phyloP scores from a whole-genome alignment of 2,113 vertebrate genomes.

The Sisor rabdophorus region DNA sequence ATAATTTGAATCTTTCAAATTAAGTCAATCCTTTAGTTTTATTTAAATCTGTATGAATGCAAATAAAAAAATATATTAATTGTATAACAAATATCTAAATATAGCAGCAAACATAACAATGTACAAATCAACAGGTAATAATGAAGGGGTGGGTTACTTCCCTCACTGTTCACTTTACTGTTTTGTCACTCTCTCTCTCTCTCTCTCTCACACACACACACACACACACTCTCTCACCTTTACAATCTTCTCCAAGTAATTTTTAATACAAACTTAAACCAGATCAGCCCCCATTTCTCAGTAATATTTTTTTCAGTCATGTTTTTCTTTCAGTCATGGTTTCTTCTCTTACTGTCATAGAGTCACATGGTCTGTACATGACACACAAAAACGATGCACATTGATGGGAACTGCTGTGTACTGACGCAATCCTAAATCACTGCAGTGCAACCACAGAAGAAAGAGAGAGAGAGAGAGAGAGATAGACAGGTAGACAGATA shows the following conservation, averaged over 20 bases:
- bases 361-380: slow-evolving; percentile 6
- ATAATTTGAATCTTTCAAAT: too few species aligned
- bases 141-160: too few species aligned
- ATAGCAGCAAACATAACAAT: too few species aligned
- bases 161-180: background rate
- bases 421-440: slow-evolving; percentile 11
- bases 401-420: background rate
- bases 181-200: background rate
- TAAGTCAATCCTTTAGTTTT: too few species aligned
- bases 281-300: too few species aligned
- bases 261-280: too few species aligned
- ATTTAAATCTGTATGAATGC: too few species aligned
- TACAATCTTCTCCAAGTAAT: too few species aligned
- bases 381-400: slow-evolving; percentile 4
- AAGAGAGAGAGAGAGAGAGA: background rate
- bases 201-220: background rate
- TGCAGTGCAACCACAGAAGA: background rate
- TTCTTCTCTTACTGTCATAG: slow-evolving; percentile 9
- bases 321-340: background rate
- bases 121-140: too few species aligned
- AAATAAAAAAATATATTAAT: too few species aligned
- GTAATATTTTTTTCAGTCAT: background rate
- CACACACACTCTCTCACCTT: background rate
- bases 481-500: background rate
- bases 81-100: too few species aligned